These are phyloP conservation scores for Tamandua tetradactyla DNA, from an alignment of 2,797 vertebrate genomes.

Conservation along the genomic window DNA sequence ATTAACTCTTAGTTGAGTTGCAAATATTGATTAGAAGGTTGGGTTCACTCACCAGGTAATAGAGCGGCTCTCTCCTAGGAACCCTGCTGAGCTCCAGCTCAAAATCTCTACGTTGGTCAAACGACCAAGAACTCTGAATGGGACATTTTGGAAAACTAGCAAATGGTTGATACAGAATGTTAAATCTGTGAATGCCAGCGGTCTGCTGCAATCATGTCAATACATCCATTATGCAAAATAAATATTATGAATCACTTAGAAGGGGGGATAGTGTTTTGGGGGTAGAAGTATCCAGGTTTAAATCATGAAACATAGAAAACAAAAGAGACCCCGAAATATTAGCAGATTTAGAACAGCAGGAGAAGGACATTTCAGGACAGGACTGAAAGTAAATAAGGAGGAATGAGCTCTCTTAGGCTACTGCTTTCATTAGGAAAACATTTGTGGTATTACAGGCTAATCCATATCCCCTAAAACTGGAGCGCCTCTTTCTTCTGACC, in stretches of 20 bases:
- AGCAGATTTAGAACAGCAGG: neutral
- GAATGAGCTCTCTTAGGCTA: neutral
- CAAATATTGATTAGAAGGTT: neutral
- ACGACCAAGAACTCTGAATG: neutral
- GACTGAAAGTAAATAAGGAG: neutral
- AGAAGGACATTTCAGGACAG: neutral
- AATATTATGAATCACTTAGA: neutral
- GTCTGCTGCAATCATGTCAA: neutral
- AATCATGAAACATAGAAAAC: neutral
- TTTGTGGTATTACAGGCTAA: neutral
- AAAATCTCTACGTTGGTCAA: neutral
- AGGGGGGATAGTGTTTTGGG: neutral
- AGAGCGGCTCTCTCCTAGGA: neutral
- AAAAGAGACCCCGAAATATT: neutral
- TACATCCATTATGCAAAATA: neutral
- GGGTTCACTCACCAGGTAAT: neutral
- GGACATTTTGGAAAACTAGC: neutral
- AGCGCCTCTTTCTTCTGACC: neutral
- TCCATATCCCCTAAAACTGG: neutral
- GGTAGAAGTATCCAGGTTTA: neutral
- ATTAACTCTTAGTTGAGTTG: neutral
- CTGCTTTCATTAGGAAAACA: neutral
- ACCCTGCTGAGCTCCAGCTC: neutral
- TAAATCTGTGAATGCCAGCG: neutral
- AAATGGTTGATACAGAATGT: neutral